These are phyloP conservation scores for Musca vetustissima DNA, from an alignment of 1,140 invertebrate genomes.

Conservation along the genomic window DNA sequence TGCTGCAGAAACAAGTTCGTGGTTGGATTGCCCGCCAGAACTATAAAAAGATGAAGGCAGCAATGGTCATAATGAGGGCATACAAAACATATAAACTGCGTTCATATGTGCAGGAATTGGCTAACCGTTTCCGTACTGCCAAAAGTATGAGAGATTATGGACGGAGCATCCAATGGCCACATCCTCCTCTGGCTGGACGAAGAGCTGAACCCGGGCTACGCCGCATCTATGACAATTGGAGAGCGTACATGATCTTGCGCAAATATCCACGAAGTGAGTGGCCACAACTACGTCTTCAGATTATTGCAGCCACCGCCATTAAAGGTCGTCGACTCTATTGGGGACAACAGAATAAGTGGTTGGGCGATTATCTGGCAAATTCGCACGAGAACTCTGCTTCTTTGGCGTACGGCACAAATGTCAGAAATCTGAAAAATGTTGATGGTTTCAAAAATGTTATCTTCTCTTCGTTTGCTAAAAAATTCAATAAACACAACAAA, in stretches of 20 bases:
- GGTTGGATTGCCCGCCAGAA: slow-evolving; percentile 77
- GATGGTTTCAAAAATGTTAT: slow-evolving; percentile 69
- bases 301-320: slow-evolving; percentile 78
- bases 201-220: slow-evolving; percentile 57
- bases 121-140: slow-evolving; percentile 63
- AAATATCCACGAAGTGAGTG: slow-evolving; percentile 81
- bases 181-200: slow-evolving; percentile 68
- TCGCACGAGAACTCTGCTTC: slow-evolving; percentile 76
- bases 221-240: slow-evolving; percentile 72
- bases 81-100: slow-evolving; percentile 86
- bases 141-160: slow-evolving; percentile 72
- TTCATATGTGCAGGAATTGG: slow-evolving; percentile 73
- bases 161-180: slow-evolving; percentile 79
- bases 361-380: slow-evolving; percentile 85
- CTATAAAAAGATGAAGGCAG: slow-evolving; percentile 84
- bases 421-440: slow-evolving; percentile 70
- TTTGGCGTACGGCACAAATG: slow-evolving; percentile 68
- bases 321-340: slow-evolving; percentile 74
- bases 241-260: slow-evolving; percentile 82
- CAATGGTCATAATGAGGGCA: slow-evolving; percentile 76
- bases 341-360: slow-evolving; percentile 84
- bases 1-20: slow-evolving; percentile 93
- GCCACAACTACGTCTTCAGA: slow-evolving; percentile 80
- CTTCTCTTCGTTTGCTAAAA: slow-evolving; percentile 66
- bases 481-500: slow-evolving; percentile 80